phyloP scores from a whole-genome alignment of 2,113 vertebrate species.

The Mionectes macconnelli region DNA sequence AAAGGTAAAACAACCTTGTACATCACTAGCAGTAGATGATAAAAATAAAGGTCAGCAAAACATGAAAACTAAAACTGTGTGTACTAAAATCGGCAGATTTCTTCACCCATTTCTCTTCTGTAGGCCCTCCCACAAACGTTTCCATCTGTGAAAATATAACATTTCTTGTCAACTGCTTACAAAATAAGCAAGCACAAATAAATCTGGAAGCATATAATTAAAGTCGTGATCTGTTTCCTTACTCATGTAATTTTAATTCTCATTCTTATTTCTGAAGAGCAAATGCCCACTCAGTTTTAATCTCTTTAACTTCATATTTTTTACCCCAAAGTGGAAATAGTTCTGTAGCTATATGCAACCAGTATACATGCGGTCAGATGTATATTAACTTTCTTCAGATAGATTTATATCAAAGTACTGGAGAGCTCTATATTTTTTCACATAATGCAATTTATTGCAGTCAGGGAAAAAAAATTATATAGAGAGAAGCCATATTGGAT shows the following conservation, averaged over 20 bases:
- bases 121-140: neutral
- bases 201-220: neutral
- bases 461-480: neutral
- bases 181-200: neutral
- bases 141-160: neutral
- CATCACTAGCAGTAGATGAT: neutral
- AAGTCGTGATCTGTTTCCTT: neutral
- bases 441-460: neutral
- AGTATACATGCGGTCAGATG: neutral
- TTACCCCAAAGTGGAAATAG: neutral
- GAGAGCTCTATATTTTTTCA: neutral
- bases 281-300: neutral
- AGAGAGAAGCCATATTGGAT: neutral
- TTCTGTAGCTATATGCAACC: neutral
- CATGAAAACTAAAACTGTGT: neutral
- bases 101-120: neutral
- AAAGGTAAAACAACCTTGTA: neutral
- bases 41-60: conserved; percentile 6
- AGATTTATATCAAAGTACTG: neutral
- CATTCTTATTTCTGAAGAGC: neutral
- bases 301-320: neutral
- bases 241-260: neutral
- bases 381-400: neutral
- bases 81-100: neutral
- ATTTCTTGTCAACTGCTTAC: neutral